Base-by-base conservation (phyloP, 2,797 vertebrate genomes). In the Pelodytes ibericus region DNA sequence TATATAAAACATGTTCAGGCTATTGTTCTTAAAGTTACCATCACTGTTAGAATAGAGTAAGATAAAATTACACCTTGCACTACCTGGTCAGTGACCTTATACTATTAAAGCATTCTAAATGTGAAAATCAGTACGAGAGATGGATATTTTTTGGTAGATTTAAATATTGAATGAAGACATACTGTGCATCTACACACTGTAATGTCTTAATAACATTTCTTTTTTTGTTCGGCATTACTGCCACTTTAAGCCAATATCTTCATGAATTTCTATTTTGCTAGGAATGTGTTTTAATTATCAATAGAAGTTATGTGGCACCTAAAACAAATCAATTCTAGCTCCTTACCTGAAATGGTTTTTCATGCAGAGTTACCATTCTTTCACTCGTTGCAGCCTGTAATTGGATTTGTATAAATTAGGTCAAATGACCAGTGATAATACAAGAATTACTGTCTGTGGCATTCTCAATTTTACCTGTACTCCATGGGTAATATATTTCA, bases 401-500 rank as follows among this genome's bases (percentile, higher is more conserved):
- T 79, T 79, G 76, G 76, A 79, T 79, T 79, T 79, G 76, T 73
- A 79, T 79, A 79, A 79, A 79, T 79, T 79, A 72, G 76, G 70
- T 60, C 76, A 67, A 72, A 68, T 79, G 76, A 68, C 76, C 76
- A 73, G 70, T 66, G 57, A 79, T 79, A 79, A 79, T 72, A 58
- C 57, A 68, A 79, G 64, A 79, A 73, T 79, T 79, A 79, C 70
- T 61, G 51, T 33, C 70, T 41, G 44, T 62, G 53, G 63, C 30
- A 31, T 68, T 68, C 76, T 73, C 70, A 59, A 68, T 73, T 61
- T 44, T 68, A 61, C 70, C 70, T 72, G 70, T 49, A 39, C 70
- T 67, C 67, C 69, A 68, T 68, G 63, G 76, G 63, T 69, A 79
- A 79, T 79, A 79, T 79, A 79, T 79, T 78, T 73, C 70, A 73